Evolutionary conservation across 1,140 invertebrate genomes (phyloP).

Genomic region (Bombyx mori): ASM3026992v2 NC_085114.1:9022501-9023000

Average conservation of each 20-base stretch:
- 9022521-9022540: too few relatives aligned
- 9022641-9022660: constrained; percentile 9
- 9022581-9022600: constrained; percentile 6
- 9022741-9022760: constrained; percentile 45
- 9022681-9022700: constrained; percentile 27
- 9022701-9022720: not conserved
- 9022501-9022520: too few relatives aligned
- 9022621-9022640: constrained; percentile 16
- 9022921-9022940: constrained; percentile 42
- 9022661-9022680: constrained; percentile 24
- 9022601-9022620: constrained; percentile 14
- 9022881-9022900: constrained; percentile 51
- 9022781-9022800: constrained; percentile 67
- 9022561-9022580: not conserved
- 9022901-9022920: constrained; percentile 62
- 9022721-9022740: constrained; percentile 40
- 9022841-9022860: constrained; percentile 68
- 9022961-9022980: not conserved
- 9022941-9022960: constrained; percentile 26
- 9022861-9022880: constrained; percentile 62
- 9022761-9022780: constrained; percentile 58
- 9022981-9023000: too few relatives aligned
- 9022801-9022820: constrained; percentile 71
- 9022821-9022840: constrained; percentile 57
- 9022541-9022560: too few relatives aligned